Evolutionary conservation across 2,888 invertebrate species (phyloP).

Genomic region (Ennomos quercinarius): DNA sequence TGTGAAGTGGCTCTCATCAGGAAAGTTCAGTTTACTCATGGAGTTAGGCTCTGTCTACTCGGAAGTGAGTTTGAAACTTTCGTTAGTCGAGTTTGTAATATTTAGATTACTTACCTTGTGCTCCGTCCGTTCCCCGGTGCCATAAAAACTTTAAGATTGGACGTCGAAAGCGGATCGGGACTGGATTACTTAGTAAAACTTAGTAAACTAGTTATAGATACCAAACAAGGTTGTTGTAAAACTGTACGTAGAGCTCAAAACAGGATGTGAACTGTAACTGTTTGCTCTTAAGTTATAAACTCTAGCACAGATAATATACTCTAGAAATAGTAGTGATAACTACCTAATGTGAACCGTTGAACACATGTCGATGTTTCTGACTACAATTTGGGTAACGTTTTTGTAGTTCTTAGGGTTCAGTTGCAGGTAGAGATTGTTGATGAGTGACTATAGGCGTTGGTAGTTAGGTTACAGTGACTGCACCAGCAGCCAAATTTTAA

Average conservation of each 20-base stretch:
- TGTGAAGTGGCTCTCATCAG: neutral
- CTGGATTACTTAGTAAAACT: conserved; percentile 14
- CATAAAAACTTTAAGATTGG: conserved; percentile 32
- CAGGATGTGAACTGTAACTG: neutral
- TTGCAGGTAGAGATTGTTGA: too few species aligned
- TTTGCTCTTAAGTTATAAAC: too few species aligned
- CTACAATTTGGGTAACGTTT: too few species aligned
- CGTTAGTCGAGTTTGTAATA: conserved; percentile 19
- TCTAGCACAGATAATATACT: too few species aligned
- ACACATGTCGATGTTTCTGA: too few species aligned
- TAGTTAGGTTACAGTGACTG: too few species aligned
- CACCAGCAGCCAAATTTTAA: too few species aligned
- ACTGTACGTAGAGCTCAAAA: neutral
- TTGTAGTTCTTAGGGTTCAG: too few species aligned
- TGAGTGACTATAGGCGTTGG: too few species aligned
- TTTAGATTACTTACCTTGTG: conserved; percentile 24
- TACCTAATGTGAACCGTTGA: too few species aligned
- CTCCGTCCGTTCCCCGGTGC: conserved; percentile 7
- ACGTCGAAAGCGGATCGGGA: conserved; percentile 18
- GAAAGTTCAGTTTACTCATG: conserved; percentile 6
- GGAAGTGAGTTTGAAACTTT: conserved; percentile 17
- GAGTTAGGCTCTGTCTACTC: conserved; percentile 6
- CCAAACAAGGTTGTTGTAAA: conserved; percentile 5
- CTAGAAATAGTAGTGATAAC: too few species aligned
- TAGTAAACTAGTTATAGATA: conserved; percentile 31